phyloP scores from a whole-genome alignment of 2,888 invertebrate species.

The Leptopterna dolabrata region DNA sequence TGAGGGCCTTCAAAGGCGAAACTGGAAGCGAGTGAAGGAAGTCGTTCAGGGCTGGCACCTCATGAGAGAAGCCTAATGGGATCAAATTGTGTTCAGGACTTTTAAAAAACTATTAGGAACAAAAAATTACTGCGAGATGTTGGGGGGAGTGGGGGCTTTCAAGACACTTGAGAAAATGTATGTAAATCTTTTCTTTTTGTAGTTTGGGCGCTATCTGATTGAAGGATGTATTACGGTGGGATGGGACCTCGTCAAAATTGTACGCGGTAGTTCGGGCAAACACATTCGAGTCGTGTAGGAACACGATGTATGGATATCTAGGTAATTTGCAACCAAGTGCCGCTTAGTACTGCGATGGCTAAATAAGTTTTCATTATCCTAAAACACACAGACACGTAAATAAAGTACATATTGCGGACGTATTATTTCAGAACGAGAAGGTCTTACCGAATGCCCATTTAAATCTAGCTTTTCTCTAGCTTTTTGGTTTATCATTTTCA shows the following conservation, averaged over 20 bases:
- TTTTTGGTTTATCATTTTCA: no score
- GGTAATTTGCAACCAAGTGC: background rate
- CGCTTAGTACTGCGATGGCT: background rate
- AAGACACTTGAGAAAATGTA: background rate
- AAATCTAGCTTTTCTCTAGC: no score
- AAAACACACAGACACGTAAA: no score
- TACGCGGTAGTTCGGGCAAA: background rate
- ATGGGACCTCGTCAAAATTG: background rate
- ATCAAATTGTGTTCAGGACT: background rate
- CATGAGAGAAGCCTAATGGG: background rate
- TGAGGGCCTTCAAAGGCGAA: slow-evolving; percentile 14
- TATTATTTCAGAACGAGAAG: no score
- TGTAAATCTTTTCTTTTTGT: background rate
- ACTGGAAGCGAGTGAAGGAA: background rate
- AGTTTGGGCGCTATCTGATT: background rate
- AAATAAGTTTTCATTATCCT: background rate
- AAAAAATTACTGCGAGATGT: background rate
- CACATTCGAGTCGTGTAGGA: background rate
- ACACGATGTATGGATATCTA: background rate
- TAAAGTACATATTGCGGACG: no score
- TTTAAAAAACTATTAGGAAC: background rate
- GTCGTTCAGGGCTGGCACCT: background rate
- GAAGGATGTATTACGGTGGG: background rate
- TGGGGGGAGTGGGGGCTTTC: background rate
- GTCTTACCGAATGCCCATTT: no score